These are phyloP conservation scores for Lamellibrachia satsuma DNA, from an alignment of 2,888 invertebrate species.

Conservation along the genomic window DNA sequence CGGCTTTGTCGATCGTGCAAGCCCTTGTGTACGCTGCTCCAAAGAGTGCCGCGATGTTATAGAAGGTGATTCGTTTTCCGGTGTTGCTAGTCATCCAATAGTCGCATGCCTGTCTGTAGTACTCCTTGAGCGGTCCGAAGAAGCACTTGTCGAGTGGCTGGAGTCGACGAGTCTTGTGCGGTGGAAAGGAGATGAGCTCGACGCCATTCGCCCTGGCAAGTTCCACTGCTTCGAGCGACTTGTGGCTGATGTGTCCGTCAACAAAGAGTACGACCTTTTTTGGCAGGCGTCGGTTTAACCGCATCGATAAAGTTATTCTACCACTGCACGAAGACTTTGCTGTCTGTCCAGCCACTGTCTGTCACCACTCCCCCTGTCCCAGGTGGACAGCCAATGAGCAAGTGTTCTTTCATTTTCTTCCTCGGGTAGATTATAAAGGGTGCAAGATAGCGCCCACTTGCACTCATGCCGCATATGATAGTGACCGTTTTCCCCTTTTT, in stretches of 20 bases:
- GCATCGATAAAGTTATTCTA: neutral
- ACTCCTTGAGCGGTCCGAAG: neutral
- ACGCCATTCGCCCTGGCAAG: neutral
- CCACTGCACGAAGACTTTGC: neutral
- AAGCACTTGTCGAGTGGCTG: slow-evolving; percentile 39
- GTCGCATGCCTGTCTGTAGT: neutral
- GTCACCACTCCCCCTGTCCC: neutral
- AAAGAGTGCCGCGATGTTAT: neutral
- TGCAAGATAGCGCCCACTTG: neutral
- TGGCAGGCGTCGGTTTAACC: neutral
- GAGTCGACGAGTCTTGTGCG: slow-evolving; percentile 57
- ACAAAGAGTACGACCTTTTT: neutral
- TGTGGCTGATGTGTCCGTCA: neutral
- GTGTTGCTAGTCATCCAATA: neutral
- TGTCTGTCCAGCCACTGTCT: neutral
- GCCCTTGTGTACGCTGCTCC: neutral
- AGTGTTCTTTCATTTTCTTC: neutral
- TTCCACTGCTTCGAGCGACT: neutral
- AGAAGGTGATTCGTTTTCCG: neutral
- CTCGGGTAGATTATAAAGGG: neutral
- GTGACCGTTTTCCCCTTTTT: neutral
- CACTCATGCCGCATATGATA: neutral
- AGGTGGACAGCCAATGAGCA: neutral
- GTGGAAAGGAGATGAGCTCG: slow-evolving; percentile 45
- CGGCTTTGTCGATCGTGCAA: neutral